These are phyloP conservation scores for Mormoops blainvillei DNA, from an alignment of 2,113 vertebrate species.

Conservation along the genomic window DNA sequence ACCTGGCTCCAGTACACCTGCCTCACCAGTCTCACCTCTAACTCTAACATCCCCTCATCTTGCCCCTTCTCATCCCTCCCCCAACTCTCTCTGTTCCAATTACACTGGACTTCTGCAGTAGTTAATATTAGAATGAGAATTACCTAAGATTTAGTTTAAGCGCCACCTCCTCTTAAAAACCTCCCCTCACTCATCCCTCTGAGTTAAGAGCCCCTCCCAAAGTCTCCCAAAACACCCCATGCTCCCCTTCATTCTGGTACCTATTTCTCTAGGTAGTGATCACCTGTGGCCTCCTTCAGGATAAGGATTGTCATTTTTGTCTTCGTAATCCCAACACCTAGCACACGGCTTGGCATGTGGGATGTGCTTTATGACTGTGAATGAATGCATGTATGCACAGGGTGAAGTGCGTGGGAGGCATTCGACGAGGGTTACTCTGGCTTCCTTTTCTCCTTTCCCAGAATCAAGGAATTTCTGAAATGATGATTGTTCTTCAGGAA, in stretches of 20 bases:
- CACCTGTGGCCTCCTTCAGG: background rate
- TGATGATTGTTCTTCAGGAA: background rate
- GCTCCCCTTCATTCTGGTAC: background rate
- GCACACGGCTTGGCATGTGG: background rate
- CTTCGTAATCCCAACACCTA: background rate
- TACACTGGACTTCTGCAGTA: background rate
- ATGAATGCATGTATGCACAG: background rate
- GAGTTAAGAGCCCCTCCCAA: background rate
- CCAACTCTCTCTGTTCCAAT: background rate
- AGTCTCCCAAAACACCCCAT: background rate
- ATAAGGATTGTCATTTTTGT: background rate
- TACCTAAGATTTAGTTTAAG: background rate
- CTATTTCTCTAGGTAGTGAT: background rate
- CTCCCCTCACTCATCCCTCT: background rate
- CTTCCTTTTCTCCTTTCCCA: slow-evolving; percentile 28
- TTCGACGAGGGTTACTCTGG: background rate
- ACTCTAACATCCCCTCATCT: background rate
- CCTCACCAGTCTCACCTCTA: background rate
- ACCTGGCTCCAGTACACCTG: background rate
- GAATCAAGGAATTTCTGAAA: background rate
- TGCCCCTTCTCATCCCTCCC: background rate
- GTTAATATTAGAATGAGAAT: background rate
- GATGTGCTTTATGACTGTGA: background rate
- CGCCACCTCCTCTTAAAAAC: background rate
- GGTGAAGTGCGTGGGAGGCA: background rate